Conservation (phyloP, 1,140 invertebrate genomes). For the Saccostrea glomerata region DNA sequence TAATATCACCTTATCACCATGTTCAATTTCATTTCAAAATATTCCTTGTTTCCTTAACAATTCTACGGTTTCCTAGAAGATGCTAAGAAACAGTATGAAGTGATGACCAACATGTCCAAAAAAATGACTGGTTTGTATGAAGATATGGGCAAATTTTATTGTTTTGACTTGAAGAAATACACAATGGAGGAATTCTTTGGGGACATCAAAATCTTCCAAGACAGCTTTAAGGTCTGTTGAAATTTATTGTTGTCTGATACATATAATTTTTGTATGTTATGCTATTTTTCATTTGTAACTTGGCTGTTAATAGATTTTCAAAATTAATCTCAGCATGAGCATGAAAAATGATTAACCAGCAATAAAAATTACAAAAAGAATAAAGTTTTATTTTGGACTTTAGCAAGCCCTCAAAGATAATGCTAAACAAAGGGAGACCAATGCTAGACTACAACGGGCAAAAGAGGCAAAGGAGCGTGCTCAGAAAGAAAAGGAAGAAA, state of each 20-base stretch:
- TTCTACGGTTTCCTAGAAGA: conserved; percentile 64
- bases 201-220: conserved; percentile 97
- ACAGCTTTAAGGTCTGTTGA: conserved; percentile 88
- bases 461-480: conserved; percentile 91
- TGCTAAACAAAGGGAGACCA: conserved; percentile 88
- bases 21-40: too few relatives aligned
- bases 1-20: too few relatives aligned
- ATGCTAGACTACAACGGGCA: conserved; percentile 91
- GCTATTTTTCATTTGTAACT: neutral
- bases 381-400: conserved; percentile 18
- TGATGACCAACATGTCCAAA: conserved; percentile 94
- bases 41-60: conserved; percentile 66
- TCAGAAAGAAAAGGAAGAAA: conserved; percentile 85
- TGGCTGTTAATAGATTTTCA: too few relatives aligned
- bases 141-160: conserved; percentile 93
- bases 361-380: too few relatives aligned
- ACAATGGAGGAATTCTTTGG: conserved; percentile 97
- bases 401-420: conserved; percentile 90
- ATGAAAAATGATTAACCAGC: too few relatives aligned
- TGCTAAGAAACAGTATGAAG: conserved; percentile 90
- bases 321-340: too few relatives aligned
- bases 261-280: neutral
- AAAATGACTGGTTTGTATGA: conserved; percentile 94
- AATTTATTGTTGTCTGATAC: neutral
- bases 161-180: conserved; percentile 96